Base-by-base conservation (phyloP, 2,113 vertebrate genomes). In the Tachuris rubrigastra region DNA sequence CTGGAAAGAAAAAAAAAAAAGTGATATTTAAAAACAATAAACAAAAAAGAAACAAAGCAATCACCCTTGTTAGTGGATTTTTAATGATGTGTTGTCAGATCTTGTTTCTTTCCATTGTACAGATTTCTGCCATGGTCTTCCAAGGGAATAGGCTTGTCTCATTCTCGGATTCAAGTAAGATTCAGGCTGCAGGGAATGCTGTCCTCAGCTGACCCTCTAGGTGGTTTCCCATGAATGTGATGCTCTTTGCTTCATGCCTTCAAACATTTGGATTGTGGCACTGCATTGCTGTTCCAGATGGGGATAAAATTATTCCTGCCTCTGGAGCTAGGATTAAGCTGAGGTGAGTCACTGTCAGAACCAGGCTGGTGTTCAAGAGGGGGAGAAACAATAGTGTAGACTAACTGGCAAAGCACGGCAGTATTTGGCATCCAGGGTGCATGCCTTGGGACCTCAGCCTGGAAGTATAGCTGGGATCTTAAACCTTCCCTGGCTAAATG, bases 11-110 rank as follows among this genome's bases (percentile, higher is more conserved):
- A 89, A 94, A 42, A 65, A 59, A 80, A 75, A 63, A 87, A 89
- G 41, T 69, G 0, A 28, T 95, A 92, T 88, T 95, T 95, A 89
- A 92, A 96, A 97, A 92, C 62, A 96, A 97, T 95, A 89, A 96
- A 75, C 60, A 85, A 90, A 89, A 76, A 85, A 69, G 33, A 89
- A 85, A 87, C 21, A 90, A 92, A 93, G 24, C 39, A 52, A 81
- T 82, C 6, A 12, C 33, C 47, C 44, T 95, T 85, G 91, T 89
- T 94, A 93, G 91, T 91, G 62, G 84, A 65, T 82, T 94, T 94
- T 89, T 96, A 90, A 93, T 41, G 76, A 85, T 67, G 74, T 52
- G 53, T 80, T 95, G 90, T 96, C 92, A 94, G 74, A 78, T 84
- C 73, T 89, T 83, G 78, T 96, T 93, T 89, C 79, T 85, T 92